Base-by-base conservation (phyloP, 1,140 invertebrate genomes). In the Arctopsyche grandis region DNA sequence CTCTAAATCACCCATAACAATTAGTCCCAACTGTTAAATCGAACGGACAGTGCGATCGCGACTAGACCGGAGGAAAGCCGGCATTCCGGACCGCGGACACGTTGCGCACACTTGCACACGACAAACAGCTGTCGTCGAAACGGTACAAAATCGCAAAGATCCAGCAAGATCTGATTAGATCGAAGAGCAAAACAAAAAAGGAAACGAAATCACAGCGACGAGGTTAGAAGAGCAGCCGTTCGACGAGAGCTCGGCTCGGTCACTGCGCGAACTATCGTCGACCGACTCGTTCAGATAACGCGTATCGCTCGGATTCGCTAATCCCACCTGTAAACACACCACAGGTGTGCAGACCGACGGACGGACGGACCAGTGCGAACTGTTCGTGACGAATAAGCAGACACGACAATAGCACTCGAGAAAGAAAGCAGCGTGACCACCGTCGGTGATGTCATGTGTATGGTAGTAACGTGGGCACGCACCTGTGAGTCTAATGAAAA, bases 261-360 rank as follows among this genome's bases (percentile, higher is more conserved):
- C 9, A 29, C 69, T 16, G 69, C 22, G 10, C 21, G 21, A n/a
- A n/a, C n/a, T n/a, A n/a, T n/a, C 26, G 69, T 26, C 1, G 29
- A 5, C 7, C 29, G 3, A 7, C 29, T 38, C 29, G 29, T 38
- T 38, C 29, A 71, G 44, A 71, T 71, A 71, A 71, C 44, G 43
- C 69, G 19, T 48, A 71, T 48, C 69, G 38, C 26, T 75, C 48
- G 80, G 63, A 74, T 81, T 78, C 58, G 71, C 69, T 76, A 79
- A 81, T 78, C 43, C 80, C 80, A 81, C 80, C 80, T 81, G 80
- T 81, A 81, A 81, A 77, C 56, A 58, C 63, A 78, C 77, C 48
- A 16, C 48, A 52, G 10, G 48, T 52, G 16, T 5, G 12, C 16
- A 52, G 12, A 52, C 24, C 52, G 48, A 48, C n/a, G 21, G 29